Conservation (phyloP, 2,888 invertebrate species). For the Allacma fusca region DNA sequence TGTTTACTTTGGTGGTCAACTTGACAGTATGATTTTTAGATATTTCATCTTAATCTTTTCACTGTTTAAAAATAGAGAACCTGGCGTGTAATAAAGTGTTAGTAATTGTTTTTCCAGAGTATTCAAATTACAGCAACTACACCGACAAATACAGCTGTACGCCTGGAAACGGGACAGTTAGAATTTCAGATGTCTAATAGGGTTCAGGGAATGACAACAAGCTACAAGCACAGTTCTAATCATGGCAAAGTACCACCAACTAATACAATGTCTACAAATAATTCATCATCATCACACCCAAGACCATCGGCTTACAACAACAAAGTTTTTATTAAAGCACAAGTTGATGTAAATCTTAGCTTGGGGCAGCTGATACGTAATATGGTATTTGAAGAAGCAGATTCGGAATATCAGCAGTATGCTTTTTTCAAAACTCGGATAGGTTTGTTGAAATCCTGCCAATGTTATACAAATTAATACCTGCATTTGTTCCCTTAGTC, state of each 20-base stretch:
- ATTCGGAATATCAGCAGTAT: conserved; percentile 96
- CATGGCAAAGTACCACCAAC: conserved; percentile 31
- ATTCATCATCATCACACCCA: conserved; percentile 60
- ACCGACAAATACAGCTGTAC: conserved; percentile 94
- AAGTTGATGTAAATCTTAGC: conserved; percentile 92
- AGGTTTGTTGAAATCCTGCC: too few relatives aligned
- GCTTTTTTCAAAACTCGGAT: conserved; percentile 98
- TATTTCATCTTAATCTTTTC: too few relatives aligned
- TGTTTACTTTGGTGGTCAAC: conserved; percentile 88
- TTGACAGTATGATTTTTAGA: conserved; percentile 73
- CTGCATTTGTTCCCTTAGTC: too few relatives aligned
- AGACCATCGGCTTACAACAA: conserved; percentile 66
- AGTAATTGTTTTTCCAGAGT: conserved; percentile 75
- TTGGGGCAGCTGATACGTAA: conserved; percentile 94
- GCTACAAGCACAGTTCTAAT: conserved; percentile 62
- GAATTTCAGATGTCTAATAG: conserved; percentile 93
- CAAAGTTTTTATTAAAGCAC: conserved; percentile 80
- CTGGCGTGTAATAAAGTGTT: too few relatives aligned
- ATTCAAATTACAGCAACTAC: conserved; percentile 98
- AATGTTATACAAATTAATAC: too few relatives aligned
- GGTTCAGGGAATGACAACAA: conserved; percentile 80
- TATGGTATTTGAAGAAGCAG: conserved; percentile 95
- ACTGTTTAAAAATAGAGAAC: too few relatives aligned
- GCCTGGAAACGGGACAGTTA: conserved; percentile 93
- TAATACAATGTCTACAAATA: conserved; percentile 46